A percentile compares a stretch with the other conserved stretches of the same genome.
phyloP scores from a whole-genome alignment of 1,140 invertebrate species.

The Pristionchus pacificus region DNA sequence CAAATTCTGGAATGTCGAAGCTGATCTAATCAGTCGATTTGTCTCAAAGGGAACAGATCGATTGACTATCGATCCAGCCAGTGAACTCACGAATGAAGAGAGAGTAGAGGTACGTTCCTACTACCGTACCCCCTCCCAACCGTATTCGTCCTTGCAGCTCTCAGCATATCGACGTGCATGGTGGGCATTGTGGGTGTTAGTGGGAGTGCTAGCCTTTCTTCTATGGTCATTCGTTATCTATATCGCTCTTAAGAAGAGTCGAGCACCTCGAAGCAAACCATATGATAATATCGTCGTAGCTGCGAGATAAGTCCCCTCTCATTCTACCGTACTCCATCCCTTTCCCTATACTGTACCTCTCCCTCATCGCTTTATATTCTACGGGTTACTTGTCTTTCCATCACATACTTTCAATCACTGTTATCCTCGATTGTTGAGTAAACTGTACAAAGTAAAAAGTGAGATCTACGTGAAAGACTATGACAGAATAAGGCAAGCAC shows the following conservation, averaged over 20 bases:
- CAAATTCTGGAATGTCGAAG: slow-evolving; percentile 54
- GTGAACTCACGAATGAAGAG: slow-evolving; percentile 39
- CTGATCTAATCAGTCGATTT: slow-evolving; percentile 26
- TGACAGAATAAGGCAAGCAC: slow-evolving; percentile 3
- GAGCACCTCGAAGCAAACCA: slow-evolving; percentile 34
- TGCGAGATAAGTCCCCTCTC: neutral
- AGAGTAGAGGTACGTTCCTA: slow-evolving; percentile 7
- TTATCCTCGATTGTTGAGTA: neutral
- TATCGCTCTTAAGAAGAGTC: slow-evolving; percentile 43
- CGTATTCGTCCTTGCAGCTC: slow-evolving; percentile 30
- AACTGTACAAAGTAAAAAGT: too few species aligned
- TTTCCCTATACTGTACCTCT: too few species aligned
- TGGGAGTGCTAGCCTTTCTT: slow-evolving; percentile 42
- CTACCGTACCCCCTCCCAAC: slow-evolving; percentile 6
- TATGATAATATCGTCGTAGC: slow-evolving; percentile 55
- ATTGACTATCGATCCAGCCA: slow-evolving; percentile 17
- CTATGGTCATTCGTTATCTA: slow-evolving; percentile 47
- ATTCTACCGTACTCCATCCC: neutral
- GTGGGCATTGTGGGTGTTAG: slow-evolving; percentile 52
- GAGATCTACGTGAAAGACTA: neutral
- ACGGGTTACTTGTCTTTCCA: too few species aligned
- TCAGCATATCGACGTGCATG: slow-evolving; percentile 50
- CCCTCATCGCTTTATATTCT: too few species aligned
- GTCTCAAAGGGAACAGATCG: slow-evolving; percentile 29
- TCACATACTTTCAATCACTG: neutral